phyloP scores from a whole-genome alignment of 2,113 vertebrate genomes.

The Ammodytes dubius region DNA sequence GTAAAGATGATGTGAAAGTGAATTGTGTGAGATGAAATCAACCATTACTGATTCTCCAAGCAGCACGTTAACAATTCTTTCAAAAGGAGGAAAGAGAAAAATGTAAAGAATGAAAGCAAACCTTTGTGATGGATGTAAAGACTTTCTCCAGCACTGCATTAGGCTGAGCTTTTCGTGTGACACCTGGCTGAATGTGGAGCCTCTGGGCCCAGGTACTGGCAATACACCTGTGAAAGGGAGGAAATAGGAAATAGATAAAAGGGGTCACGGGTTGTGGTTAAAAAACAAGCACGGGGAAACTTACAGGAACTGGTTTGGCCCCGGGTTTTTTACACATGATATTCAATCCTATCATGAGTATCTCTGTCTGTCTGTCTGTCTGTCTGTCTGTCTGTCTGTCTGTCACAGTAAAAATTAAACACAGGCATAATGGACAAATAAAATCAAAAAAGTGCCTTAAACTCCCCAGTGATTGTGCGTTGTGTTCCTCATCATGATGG shows the following conservation, averaged over 20 bases:
- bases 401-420: too few species aligned
- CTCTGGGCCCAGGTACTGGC: constrained; percentile 89
- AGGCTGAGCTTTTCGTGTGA: constrained; percentile 86
- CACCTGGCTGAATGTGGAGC: constrained; percentile 88
- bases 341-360: neutral
- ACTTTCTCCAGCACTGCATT: constrained; percentile 97
- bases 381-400: neutral
- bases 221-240: constrained; percentile 87
- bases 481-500: constrained; percentile 28
- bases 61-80: neutral
- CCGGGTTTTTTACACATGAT: neutral
- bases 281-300: neutral
- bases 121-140: constrained; percentile 96
- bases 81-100: neutral
- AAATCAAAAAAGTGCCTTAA: neutral
- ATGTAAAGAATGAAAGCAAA: constrained; percentile 50
- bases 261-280: neutral
- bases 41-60: neutral
- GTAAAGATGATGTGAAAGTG: neutral
- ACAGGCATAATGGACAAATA: neutral
- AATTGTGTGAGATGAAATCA: neutral
- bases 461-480: constrained; percentile 34
- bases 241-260: neutral
- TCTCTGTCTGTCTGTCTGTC: neutral
- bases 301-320: neutral